phyloP scores from a whole-genome alignment of 92 coral and sea anemone genomes.

The Anthopleura xanthogrammica region DNA sequence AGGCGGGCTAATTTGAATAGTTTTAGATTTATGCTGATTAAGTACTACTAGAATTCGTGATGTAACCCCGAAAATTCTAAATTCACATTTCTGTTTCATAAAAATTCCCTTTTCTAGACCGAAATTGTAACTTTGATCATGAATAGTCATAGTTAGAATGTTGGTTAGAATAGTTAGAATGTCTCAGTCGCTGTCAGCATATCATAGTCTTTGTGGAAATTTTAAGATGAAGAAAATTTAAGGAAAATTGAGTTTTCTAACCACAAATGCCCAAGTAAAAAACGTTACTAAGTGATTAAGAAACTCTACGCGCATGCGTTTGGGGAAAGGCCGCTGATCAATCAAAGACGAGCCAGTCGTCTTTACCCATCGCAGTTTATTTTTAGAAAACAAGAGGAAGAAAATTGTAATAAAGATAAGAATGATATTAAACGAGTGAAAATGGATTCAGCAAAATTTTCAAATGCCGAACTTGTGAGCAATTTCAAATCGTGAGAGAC shows the following conservation, averaged over 20 bases:
- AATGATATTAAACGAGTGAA: background rate
- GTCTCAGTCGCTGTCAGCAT: too few relatives aligned
- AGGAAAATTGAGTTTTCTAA: background rate
- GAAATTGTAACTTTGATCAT: too few relatives aligned
- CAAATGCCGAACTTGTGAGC: background rate
- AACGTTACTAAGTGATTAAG: background rate
- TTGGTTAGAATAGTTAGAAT: background rate
- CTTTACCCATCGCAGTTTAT: constrained; percentile 6
- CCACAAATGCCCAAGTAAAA: background rate
- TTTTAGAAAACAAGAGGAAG: background rate
- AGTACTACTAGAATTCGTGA: background rate
- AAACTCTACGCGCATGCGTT: background rate
- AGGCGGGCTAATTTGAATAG: background rate
- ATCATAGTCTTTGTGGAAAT: too few relatives aligned
- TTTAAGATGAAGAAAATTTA: background rate
- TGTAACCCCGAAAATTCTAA: background rate
- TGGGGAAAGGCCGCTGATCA: constrained; percentile 3
- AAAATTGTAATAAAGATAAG: background rate
- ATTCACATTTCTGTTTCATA: too few relatives aligned
- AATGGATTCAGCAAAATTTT: background rate
- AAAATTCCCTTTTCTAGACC: too few relatives aligned
- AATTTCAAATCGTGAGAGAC: background rate
- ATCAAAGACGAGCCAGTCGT: constrained; percentile 10
- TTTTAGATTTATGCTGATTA: background rate
- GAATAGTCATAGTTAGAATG: too few relatives aligned